Conservation (phyloP, 2,888 invertebrate species). For the Meloe dianella region DNA sequence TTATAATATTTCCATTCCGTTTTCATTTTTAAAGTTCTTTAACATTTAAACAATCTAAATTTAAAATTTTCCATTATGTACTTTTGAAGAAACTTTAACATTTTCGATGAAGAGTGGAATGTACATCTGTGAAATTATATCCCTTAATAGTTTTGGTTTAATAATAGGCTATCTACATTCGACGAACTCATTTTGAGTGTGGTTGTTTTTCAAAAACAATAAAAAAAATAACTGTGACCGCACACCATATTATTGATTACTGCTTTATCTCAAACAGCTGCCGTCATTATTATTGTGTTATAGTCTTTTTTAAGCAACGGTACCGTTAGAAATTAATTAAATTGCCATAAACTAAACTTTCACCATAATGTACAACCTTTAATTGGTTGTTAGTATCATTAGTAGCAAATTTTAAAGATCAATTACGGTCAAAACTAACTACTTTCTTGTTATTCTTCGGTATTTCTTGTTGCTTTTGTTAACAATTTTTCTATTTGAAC, state of each 20-base stretch:
- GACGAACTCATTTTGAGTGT: not conserved
- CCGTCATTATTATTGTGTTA: not conserved
- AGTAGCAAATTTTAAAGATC: constrained; percentile 7
- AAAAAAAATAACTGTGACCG: not conserved
- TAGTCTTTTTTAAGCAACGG: not conserved
- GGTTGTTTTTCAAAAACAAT: not conserved
- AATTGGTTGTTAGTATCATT: constrained; percentile 12
- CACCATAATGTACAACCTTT: constrained; percentile 4
- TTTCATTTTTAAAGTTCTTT: not conserved
- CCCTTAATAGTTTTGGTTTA: not conserved
- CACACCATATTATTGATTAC: not conserved
- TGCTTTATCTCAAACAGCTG: not conserved
- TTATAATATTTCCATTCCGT: not conserved
- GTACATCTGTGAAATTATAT: constrained; percentile 10
- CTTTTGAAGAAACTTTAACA: not conserved
- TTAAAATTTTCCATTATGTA: not conserved
- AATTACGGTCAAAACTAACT: constrained; percentile 1
- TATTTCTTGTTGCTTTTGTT: not conserved
- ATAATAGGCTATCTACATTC: constrained; percentile 4
- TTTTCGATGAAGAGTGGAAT: not conserved
- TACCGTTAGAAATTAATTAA: constrained; percentile 9
- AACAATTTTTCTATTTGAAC: not conserved
- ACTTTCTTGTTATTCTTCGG: not conserved
- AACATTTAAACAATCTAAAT: not conserved
- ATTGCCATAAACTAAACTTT: constrained; percentile 5